Percentiles rank a stretch among this genome's conserved stretches.
Evolutionary conservation across 2,888 invertebrate genomes (phyloP).

Genomic region (Drosophila kambysellisi): DNA sequence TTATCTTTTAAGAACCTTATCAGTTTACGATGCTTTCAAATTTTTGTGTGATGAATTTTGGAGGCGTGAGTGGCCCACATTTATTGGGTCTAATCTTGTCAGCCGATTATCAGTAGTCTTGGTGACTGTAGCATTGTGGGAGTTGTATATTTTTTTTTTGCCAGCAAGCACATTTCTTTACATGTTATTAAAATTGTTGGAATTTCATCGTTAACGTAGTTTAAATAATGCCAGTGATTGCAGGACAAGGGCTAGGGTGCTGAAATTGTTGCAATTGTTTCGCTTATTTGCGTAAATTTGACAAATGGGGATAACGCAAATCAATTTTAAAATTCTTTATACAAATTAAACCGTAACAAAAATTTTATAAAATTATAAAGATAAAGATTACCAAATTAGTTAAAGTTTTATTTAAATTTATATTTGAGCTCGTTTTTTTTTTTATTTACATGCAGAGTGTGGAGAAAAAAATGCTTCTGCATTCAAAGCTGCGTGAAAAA

Average conservation of each 20-base stretch:
- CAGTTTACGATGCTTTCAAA: not conserved
- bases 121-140: not conserved
- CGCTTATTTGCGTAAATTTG: no score
- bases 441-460: not conserved
- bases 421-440: not conserved
- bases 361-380: not conserved
- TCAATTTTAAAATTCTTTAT: not conserved
- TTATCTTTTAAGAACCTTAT: not conserved
- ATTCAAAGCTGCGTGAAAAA: constrained; percentile 72
- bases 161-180: not conserved
- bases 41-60: not conserved
- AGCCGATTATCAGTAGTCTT: not conserved
- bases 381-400: not conserved
- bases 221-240: not conserved
- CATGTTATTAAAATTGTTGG: not conserved
- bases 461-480: constrained; percentile 24
- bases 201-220: not conserved
- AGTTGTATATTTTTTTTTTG: not conserved
- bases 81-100: not conserved
- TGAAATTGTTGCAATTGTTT: no score
- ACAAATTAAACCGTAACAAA: not conserved
- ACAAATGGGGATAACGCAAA: not conserved
- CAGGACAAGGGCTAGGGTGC: not conserved
- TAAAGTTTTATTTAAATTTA: not conserved
- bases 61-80: not conserved